Evolutionary conservation across 1,140 invertebrate genomes (phyloP), one percentile per base, ranked within the genome.

Genomic region (Pentalonia nigronervosa): DNA sequence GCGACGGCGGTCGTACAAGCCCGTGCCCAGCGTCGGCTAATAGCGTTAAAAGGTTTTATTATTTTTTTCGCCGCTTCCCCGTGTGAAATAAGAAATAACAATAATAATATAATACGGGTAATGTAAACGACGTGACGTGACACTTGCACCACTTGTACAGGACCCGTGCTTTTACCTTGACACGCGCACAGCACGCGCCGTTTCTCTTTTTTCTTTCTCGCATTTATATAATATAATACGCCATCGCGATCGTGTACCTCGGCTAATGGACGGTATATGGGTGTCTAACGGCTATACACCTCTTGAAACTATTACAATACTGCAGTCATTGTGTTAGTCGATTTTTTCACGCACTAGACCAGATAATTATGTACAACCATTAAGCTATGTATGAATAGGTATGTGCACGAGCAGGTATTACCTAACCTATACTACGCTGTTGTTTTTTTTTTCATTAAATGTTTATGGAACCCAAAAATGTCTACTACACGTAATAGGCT

Each of bases 1-100:
- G 45, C 25, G 45, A 45, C 41, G 45, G 84, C 30, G 21, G 50
- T 17, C 91, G 91, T 92, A 84, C 91, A 50, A 92, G 30, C 76
- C 91, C 47, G 91, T 92, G 76, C 91, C 91, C 91, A n/a, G 76
- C 76, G 91, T 34, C 76, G 47, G 91, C 76, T 92, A 92, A 92
- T 92, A 92, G 91, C 76, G 91, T 84, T 92, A 92, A 92, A 92
- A 92, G 91, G 91, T 92, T 92, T 67, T 67, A 67, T 17, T n/a
- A 67, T 67, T n/a, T 67, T 60, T 41, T 17, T 84, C 17, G 23
- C 45, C 83, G 36, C 41, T 41, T 45, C 8, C 83, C 21, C 41
- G 25, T 7, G 11, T 20, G 21, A 89, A n/a, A 67, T 67, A 67
- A n/a, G 30, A n/a, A n/a, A 67, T n/a, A 11, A 67, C 30, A 67